These are phyloP conservation scores for Meriones unguiculatus DNA, from an alignment of 2,113 vertebrate genomes.

Conservation along the genomic window DNA sequence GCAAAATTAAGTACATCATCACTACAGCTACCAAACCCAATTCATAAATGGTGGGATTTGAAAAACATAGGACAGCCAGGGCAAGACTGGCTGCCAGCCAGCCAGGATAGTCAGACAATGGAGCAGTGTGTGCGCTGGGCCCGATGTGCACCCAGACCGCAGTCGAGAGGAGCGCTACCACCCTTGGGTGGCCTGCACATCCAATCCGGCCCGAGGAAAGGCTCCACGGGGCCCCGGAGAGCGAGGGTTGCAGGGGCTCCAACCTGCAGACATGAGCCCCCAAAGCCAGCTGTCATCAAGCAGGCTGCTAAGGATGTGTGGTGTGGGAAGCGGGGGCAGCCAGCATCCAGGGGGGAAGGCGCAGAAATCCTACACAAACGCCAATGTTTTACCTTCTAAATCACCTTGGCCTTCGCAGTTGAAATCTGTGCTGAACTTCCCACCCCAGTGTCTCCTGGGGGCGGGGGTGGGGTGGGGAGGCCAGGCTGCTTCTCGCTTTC, in stretches of 20 bases:
- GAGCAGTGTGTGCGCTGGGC: background rate
- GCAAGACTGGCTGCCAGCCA: conserved; percentile 57
- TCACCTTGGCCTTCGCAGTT: conserved; percentile 40
- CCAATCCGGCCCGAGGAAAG: background rate
- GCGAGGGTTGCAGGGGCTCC: background rate
- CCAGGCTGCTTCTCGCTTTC: conserved; percentile 40
- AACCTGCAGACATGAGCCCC: background rate
- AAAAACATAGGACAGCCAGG: background rate
- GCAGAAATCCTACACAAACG: conserved; percentile 67
- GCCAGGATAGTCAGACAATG: conserved; percentile 29
- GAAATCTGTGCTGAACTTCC: conserved; percentile 52
- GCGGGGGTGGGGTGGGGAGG: background rate
- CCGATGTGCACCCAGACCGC: background rate
- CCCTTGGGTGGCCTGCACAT: conserved; percentile 36
- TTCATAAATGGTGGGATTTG: background rate
- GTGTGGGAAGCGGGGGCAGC: background rate
- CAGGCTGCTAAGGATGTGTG: background rate
- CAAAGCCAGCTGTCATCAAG: conserved; percentile 61
- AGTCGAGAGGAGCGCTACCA: background rate
- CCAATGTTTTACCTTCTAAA: conserved; percentile 77
- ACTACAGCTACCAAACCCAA: conserved; percentile 16
- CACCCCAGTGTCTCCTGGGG: conserved; percentile 4
- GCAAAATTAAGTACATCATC: conserved; percentile 34
- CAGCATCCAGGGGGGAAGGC: conserved; percentile 4
- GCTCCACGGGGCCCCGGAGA: accelerated